A percentile compares a stretch with the other conserved stretches of the same genome.
Conservation (phyloP, 2,113 vertebrate species). For the Pithys albifrons region DNA sequence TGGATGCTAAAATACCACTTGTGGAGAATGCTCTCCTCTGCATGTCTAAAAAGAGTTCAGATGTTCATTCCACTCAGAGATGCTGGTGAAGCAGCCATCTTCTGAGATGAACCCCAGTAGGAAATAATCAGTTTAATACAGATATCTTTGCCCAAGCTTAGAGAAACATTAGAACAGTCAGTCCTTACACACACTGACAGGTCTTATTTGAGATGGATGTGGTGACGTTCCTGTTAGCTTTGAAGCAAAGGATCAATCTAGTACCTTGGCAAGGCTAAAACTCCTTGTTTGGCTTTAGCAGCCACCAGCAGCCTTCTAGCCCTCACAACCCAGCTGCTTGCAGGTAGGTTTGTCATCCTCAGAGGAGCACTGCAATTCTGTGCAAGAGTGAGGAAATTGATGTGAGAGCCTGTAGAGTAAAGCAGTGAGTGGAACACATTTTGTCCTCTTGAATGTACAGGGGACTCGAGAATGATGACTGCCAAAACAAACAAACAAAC, state of each 20-base stretch:
- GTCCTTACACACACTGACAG: neutral
- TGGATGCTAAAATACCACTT: neutral
- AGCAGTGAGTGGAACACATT: neutral
- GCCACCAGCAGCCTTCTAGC: neutral
- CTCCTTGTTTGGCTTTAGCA: neutral
- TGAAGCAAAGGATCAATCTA: neutral
- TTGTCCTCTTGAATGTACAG: neutral
- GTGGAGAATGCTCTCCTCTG: neutral
- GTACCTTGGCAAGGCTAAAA: neutral
- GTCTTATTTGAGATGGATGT: neutral
- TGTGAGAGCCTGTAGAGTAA: neutral
- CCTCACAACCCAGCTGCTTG: neutral
- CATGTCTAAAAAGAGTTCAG: accelerated
- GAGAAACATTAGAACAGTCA: neutral
- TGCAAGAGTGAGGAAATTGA: neutral
- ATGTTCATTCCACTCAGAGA: neutral
- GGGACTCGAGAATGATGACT: neutral
- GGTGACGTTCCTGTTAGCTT: neutral
- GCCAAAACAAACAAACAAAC: constrained; percentile 6
- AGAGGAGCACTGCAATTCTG: neutral
- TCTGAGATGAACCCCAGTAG: neutral
- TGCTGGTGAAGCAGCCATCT: neutral
- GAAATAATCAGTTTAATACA: neutral
- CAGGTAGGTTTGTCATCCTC: neutral
- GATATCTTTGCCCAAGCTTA: neutral